These are phyloP conservation scores for Dendrolimus houi DNA, from an alignment of 2,888 invertebrate species.

Conservation along the genomic window DNA sequence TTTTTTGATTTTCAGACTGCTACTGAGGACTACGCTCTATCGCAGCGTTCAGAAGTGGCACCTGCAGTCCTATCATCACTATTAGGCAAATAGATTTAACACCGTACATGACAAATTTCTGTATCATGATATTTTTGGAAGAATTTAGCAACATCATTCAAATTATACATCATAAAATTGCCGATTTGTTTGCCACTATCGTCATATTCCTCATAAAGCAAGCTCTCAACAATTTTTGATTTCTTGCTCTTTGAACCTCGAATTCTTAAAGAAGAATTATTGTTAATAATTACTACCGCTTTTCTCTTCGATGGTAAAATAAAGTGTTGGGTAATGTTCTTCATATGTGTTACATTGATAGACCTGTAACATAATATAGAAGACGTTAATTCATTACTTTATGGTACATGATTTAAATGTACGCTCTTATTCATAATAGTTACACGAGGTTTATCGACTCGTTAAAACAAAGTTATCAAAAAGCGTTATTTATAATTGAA, in stretches of 20 bases:
- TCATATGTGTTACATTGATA: too few relatives aligned
- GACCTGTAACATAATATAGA: too few relatives aligned
- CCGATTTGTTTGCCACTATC: conserved; percentile 20
- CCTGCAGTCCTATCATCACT: conserved; percentile 30
- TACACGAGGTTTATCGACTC: too few relatives aligned
- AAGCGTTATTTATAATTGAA: too few relatives aligned
- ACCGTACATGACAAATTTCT: conserved; percentile 28
- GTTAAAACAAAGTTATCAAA: too few relatives aligned
- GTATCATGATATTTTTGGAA: conserved; percentile 33
- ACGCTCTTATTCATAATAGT: too few relatives aligned
- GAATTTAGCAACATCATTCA: conserved; percentile 38
- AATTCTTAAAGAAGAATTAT: conserved; percentile 2
- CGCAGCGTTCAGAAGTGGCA: conserved; percentile 13
- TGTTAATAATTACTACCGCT: conserved; percentile 26
- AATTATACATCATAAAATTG: conserved; percentile 29
- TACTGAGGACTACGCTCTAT: conserved; percentile 8
- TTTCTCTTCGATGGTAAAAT: conserved; percentile 5
- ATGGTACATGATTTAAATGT: too few relatives aligned
- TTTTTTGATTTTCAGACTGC: conserved; percentile 26
- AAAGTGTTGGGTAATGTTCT: neutral
- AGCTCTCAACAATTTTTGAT: conserved; percentile 11
- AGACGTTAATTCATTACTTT: too few relatives aligned
- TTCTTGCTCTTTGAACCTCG: conserved; percentile 1
- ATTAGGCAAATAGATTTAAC: conserved; percentile 27
- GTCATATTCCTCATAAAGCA: conserved; percentile 38